Evolutionary conservation across 2,797 vertebrate species (phyloP).

Genomic region (Lithobates sylvaticus): DNA sequence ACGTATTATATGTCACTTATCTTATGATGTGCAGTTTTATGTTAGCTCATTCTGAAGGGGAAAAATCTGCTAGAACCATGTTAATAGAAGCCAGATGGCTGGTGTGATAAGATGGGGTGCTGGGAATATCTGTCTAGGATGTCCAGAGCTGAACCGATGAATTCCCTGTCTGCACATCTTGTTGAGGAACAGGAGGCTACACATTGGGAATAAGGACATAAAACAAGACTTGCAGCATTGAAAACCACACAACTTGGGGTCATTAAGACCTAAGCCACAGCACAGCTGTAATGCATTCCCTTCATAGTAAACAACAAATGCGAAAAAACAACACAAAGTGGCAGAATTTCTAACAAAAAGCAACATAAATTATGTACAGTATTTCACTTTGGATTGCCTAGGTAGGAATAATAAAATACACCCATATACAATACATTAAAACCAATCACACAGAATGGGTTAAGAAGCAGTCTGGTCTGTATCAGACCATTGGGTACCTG

Average conservation of each 20-base stretch:
- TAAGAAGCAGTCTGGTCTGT: constrained; percentile 11
- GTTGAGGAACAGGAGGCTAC: constrained; percentile 23
- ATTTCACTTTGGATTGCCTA: neutral
- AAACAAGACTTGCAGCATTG: constrained; percentile 4
- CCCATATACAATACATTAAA: neutral
- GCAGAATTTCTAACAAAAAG: neutral
- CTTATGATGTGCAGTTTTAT: constrained; percentile 47
- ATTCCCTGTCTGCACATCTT: constrained; percentile 46
- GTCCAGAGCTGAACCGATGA: constrained; percentile 39
- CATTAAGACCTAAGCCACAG: constrained; percentile 18
- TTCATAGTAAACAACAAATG: neutral
- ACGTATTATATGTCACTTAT: constrained; percentile 54
- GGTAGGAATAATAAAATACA: neutral
- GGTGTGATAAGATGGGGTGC: constrained; percentile 61
- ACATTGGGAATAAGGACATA: constrained; percentile 12
- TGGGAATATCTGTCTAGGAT: constrained; percentile 57
- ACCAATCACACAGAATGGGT: neutral
- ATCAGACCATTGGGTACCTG: constrained; percentile 20
- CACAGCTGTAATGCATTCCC: constrained; percentile 23
- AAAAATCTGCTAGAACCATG: constrained; percentile 36
- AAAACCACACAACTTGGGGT: constrained; percentile 24
- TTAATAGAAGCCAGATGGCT: constrained; percentile 57
- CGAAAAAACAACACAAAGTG: neutral
- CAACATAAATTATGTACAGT: neutral
- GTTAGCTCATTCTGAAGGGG: constrained; percentile 48